Conservation (phyloP, 2,113 vertebrate species). For the Amphiprion percula region DNA sequence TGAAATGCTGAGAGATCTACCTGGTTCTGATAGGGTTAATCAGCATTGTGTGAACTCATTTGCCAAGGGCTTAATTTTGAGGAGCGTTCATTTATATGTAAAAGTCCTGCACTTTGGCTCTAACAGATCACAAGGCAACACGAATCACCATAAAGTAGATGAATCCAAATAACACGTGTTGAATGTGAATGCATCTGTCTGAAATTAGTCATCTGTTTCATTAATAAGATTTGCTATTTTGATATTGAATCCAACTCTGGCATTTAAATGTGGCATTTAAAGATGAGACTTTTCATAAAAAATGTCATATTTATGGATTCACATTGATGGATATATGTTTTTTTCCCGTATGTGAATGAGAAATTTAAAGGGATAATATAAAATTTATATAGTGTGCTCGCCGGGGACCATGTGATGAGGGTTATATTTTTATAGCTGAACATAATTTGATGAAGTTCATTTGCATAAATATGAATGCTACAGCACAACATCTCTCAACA, state of each 20-base stretch:
- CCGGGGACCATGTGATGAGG: too few relatives aligned
- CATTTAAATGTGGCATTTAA: slow-evolving; percentile 8
- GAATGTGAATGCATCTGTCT: neutral
- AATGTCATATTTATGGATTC: neutral
- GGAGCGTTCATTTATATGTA: too few relatives aligned
- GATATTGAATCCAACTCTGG: slow-evolving; percentile 2
- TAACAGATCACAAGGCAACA: neutral
- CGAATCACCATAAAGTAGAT: neutral
- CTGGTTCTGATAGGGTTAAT: too few relatives aligned
- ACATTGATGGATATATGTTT: neutral
- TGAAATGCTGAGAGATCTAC: too few relatives aligned
- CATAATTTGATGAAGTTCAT: neutral
- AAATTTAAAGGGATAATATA: neutral
- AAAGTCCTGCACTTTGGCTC: too few relatives aligned
- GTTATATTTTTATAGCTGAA: too few relatives aligned
- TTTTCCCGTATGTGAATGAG: neutral
- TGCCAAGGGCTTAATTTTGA: too few relatives aligned
- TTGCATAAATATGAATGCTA: neutral
- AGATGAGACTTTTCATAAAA: neutral
- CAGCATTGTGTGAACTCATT: too few relatives aligned
- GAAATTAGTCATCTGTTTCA: slow-evolving; percentile 17
- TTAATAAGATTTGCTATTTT: slow-evolving; percentile 13
- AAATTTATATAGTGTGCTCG: neutral
- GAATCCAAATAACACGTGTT: neutral
- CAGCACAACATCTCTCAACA: neutral